Base-by-base conservation (phyloP, 2,888 invertebrate genomes). In the Apotomis turbidana region DNA sequence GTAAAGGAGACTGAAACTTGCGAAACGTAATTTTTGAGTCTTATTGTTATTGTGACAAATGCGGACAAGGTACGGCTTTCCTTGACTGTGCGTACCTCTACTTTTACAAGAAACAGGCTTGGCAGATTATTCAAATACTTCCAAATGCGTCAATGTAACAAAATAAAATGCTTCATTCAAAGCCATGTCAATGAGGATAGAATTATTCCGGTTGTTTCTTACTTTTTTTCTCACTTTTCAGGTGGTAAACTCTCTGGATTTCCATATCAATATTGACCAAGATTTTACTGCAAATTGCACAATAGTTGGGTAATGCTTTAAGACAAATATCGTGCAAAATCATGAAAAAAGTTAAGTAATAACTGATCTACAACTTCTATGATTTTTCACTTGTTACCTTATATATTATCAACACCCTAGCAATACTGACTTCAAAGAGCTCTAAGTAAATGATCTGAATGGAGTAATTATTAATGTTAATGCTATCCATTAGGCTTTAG, bases 41-140 rank as follows among this genome's bases (percentile, higher is more conserved):
- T 27, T 27, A 27, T 27, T 3, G 8, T 44, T 6, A 44, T 44
- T 44, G 3, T 44, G 44, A 44, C 44, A 44, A 27, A 27, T 27
- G 27, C 27, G 27, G 27, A 27, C 27, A 27, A 27, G 27, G 27
- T 27, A 27, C 27, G 1, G 27, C 27, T 27, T 27, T 41, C 41
- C 5, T 41, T 41, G 41, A 5, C 41, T 41, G 41, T 6, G 41
- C 41, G 41, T 41, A 41, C 41, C 41, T 41, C 41, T 6, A 6
- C 6, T 41, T 6, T 3, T 0, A 41, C 41, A 38, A 58, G 15
- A 70, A 52, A 36, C 13, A 64, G 36, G 41, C 52, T 51, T 64
- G 64, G 41, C 46, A 15, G 13, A 60, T 12, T 38, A 63, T 63
- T 49, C 70, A 61, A 36, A 67, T 54, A 62, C 61, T 15, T 38